phyloP scores from a whole-genome alignment of 2,797 vertebrate species.

The Dendrocincla tyrannina region DNA sequence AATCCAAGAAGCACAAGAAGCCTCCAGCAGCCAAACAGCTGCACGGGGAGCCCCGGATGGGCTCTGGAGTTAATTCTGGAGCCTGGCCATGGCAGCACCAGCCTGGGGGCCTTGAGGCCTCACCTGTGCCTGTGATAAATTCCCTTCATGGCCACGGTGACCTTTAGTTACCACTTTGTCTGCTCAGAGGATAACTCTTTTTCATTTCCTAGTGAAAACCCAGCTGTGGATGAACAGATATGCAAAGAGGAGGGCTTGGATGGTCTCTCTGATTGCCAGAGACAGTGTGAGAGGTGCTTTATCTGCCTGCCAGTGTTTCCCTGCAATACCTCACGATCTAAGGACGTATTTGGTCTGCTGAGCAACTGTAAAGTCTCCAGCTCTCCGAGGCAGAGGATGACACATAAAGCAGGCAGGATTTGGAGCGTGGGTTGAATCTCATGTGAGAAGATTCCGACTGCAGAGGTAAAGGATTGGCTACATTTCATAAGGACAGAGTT shows the following conservation, averaged over 20 bases:
- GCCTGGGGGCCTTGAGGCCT: background rate
- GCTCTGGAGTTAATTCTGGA: background rate
- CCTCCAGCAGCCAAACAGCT: background rate
- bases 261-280: background rate
- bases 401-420: background rate
- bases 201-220: background rate
- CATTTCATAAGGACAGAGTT: conserved; percentile 1
- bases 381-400: background rate
- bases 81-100: background rate
- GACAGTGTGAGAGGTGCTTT: background rate
- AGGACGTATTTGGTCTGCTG: background rate
- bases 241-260: background rate
- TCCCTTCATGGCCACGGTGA: background rate
- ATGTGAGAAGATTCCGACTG: background rate
- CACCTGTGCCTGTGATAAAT: background rate
- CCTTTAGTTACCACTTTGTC: background rate
- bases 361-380: background rate
- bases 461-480: conserved; percentile 18
- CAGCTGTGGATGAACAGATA: background rate
- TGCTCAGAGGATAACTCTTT: background rate
- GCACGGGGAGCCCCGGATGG: background rate
- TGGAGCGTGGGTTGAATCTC: background rate
- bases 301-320: background rate
- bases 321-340: background rate
- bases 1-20: background rate